phyloP scores from a whole-genome alignment of 2,113 vertebrate species.

The Alectura lathami region DNA sequence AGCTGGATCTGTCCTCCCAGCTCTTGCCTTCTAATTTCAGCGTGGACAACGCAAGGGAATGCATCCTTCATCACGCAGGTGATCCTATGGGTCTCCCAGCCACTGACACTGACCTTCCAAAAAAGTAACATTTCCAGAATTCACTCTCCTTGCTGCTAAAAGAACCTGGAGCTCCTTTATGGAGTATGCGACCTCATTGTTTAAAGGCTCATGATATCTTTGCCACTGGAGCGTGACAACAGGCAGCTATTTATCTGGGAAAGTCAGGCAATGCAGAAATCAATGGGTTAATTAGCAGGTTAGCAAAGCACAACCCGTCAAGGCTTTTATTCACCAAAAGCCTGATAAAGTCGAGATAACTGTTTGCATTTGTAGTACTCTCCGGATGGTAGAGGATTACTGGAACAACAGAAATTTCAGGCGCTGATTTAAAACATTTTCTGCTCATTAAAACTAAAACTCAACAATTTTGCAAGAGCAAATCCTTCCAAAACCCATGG shows the following conservation, averaged over 20 bases:
- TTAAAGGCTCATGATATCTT: neutral
- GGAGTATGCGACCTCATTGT: neutral
- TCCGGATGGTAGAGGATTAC: neutral
- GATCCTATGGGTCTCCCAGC: neutral
- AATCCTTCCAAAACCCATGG: neutral
- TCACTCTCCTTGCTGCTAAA: neutral
- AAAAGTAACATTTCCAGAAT: neutral
- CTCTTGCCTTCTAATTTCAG: neutral
- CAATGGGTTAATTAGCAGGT: constrained; percentile 17
- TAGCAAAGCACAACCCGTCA: neutral
- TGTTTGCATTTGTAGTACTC: neutral
- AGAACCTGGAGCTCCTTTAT: neutral
- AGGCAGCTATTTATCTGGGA: neutral
- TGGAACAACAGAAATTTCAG: neutral
- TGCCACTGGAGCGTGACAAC: neutral
- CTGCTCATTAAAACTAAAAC: neutral
- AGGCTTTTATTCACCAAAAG: neutral
- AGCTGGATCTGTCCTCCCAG: neutral
- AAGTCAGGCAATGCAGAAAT: neutral
- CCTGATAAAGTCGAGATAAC: neutral
- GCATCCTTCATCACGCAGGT: neutral
- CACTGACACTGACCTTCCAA: neutral
- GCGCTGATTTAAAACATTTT: constrained; percentile 2
- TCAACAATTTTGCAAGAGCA: neutral
- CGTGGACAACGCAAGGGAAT: neutral